phyloP scores from a whole-genome alignment of 2,888 invertebrate species.

The Clepsis dumicolana region DNA sequence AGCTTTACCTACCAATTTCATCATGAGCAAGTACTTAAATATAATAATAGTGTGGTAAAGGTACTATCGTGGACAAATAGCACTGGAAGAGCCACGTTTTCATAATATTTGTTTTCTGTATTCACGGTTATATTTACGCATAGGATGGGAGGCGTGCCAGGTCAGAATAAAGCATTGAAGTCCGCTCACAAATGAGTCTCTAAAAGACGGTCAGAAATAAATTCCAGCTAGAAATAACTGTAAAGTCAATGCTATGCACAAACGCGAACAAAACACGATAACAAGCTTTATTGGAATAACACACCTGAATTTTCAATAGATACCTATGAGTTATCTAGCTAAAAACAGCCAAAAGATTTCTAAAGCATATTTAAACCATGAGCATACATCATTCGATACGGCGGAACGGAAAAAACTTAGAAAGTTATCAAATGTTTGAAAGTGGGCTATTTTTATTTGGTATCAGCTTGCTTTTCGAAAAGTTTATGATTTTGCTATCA shows the following conservation, averaged over 20 bases:
- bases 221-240: conserved; percentile 26
- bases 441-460: conserved; percentile 1
- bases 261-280: conserved; percentile 7
- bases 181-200: conserved; percentile 27
- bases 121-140: conserved; percentile 75
- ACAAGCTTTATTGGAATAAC: background rate
- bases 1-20: background rate
- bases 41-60: conserved; percentile 3
- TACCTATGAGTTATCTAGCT: background rate
- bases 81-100: conserved; percentile 23
- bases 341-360: conserved; percentile 1
- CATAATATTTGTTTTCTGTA: conserved; percentile 64
- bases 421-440: conserved; percentile 20
- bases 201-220: conserved; percentile 23
- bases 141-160: conserved; percentile 76
- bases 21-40: background rate
- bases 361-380: conserved; percentile 11
- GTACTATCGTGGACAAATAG: conserved; percentile 1
- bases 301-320: background rate
- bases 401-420: conserved; percentile 8
- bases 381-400: conserved; percentile 12
- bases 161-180: conserved; percentile 47
- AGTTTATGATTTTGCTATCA: background rate
- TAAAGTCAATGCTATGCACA: conserved; percentile 12
- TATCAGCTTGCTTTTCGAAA: conserved; percentile 9